phyloP scores from a whole-genome alignment of 2,113 vertebrate species.

The Chaenogobius annularis region DNA sequence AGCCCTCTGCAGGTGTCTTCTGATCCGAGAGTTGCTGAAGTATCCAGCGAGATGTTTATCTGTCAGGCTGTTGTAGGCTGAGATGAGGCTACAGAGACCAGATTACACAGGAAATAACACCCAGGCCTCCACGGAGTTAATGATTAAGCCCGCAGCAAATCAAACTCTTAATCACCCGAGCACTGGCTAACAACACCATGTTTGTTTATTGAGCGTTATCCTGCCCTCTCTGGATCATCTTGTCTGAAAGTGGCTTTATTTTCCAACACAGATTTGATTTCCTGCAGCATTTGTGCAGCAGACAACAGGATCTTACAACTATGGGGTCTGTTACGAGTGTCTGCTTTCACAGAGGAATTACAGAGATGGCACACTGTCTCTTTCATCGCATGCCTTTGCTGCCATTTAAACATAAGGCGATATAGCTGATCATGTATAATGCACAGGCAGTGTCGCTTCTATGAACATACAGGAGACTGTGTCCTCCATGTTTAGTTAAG shows the following conservation, averaged over 20 bases:
- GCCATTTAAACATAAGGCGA: background rate
- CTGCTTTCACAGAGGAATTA: slow-evolving; percentile 61
- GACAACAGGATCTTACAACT: slow-evolving; percentile 71
- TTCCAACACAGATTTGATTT: slow-evolving; percentile 70
- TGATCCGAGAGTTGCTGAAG: slow-evolving; percentile 88
- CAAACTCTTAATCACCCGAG: slow-evolving; percentile 28
- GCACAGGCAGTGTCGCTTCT: background rate
- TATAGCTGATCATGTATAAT: background rate
- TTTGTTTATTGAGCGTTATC: slow-evolving; percentile 43
- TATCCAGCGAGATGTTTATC: slow-evolving; percentile 92
- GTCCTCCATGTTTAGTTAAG: background rate
- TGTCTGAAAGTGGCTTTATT: slow-evolving; percentile 45
- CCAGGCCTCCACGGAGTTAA: background rate
- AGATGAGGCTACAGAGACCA: slow-evolving; percentile 77
- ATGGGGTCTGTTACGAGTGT: slow-evolving; percentile 69
- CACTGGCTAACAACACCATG: slow-evolving; percentile 15
- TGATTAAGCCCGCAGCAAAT: slow-evolving; percentile 37
- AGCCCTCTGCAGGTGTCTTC: slow-evolving; percentile 86
- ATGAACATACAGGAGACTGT: background rate
- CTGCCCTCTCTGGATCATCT: slow-evolving; percentile 52
- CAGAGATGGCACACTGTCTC: slow-evolving; percentile 63
- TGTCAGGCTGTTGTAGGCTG: slow-evolving; percentile 90
- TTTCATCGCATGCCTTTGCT: slow-evolving; percentile 44
- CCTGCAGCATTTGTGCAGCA: slow-evolving; percentile 62
- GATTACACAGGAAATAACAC: slow-evolving; percentile 17